Base-by-base conservation (phyloP, 2,113 vertebrate genomes). In the Stegastes partitus region DNA sequence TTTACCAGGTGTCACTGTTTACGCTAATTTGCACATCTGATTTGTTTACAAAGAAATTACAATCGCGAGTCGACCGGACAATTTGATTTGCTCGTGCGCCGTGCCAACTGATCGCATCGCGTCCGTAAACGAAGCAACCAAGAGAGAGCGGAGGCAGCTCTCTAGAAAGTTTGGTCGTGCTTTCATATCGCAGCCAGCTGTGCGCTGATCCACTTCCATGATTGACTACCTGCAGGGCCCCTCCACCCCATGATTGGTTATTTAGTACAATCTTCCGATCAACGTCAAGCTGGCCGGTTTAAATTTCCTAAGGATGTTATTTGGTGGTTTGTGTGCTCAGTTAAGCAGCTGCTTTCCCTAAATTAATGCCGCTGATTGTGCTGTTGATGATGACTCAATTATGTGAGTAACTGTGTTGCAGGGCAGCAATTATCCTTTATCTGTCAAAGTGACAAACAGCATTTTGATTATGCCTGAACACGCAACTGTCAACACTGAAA, bases 381-480 rank as follows among this genome's bases (percentile, higher is more conserved):
- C 61, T 64, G 69, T 10, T 67, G 58, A 22, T 47, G 49, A 67
- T 77, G 77, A 88, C 85, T 90, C 56, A 85, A 74, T 83, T 80
- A 73, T 47, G 59, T 62, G 75, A 84, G 54, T 74, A 65, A 79
- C 55, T 39, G 50, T 61, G 63, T 80, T 66, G 44, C 71, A 65
- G 75, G 80, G 82, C 69, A 68, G 49, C 64, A 81, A 67, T 88
- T 68, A 85, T 74, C 58, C 63, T 67, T 62, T 74, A 53, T 75
- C 63, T 71, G 69, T 88, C 83, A 75, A 61, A 56, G 63, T 86
- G 85, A 79, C 76, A 74, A 79, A 81, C 58, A 54, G 58, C 56
- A 59, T 79, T 89, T 85, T 59, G 59, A 79, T 74, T 73, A 64
- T 64, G 49, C 57, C 59, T 39, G 8, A 76, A 58, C 25, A 58